Conservation (phyloP, 2,888 invertebrate genomes). For the Drosophila gaucha region DNA sequence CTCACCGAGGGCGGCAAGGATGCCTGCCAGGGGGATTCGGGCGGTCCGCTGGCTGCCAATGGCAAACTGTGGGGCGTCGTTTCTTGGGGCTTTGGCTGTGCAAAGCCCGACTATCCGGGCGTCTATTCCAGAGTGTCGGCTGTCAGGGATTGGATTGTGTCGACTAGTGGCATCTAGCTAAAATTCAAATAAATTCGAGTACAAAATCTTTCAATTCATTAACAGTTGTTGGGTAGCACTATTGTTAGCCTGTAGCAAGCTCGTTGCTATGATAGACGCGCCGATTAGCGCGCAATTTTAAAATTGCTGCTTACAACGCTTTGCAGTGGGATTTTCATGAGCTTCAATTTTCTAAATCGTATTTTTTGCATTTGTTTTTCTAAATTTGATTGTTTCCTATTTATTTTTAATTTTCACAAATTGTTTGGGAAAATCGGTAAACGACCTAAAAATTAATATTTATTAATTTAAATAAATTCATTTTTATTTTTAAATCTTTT, state of each 20-base stretch:
- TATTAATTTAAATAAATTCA: no score
- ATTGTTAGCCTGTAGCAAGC: background rate
- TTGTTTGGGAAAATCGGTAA: no score
- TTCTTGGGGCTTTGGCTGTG: slow-evolving; percentile 83
- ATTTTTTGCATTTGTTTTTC: no score
- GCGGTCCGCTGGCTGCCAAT: slow-evolving; percentile 76
- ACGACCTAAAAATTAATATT: no score
- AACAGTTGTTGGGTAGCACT: background rate
- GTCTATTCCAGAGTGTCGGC: slow-evolving; percentile 78
- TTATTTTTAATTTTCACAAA: no score
- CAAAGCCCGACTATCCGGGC: slow-evolving; percentile 75
- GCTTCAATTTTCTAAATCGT: no score
- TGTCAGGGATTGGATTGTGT: slow-evolving; percentile 73
- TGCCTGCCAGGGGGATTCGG: slow-evolving; percentile 82
- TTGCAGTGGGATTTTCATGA: background rate
- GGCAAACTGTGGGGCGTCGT: slow-evolving; percentile 79
- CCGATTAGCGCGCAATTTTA: background rate
- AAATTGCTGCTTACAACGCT: background rate
- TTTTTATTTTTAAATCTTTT: no score
- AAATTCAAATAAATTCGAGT: background rate
- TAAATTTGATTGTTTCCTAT: no score
- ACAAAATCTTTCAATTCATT: no score
- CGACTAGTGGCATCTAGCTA: slow-evolving; percentile 44
- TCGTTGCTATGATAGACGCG: background rate
- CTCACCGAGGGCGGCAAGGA: slow-evolving; percentile 77